phyloP scores from a whole-genome alignment of 2,797 vertebrate genomes.

The Chromis chromis region DNA sequence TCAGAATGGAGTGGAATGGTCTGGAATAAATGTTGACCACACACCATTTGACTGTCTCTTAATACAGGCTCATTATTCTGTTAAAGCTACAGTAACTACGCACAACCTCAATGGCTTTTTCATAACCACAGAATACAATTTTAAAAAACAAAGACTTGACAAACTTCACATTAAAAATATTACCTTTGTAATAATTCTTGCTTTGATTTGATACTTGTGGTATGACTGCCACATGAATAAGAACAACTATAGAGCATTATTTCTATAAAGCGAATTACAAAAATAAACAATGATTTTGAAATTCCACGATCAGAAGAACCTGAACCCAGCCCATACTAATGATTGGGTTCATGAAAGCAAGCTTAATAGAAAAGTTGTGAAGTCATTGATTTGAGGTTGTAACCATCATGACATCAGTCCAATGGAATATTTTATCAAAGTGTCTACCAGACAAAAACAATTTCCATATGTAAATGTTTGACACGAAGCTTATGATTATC shows the following conservation, averaged over 20 bases:
- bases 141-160: background rate
- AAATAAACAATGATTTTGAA: background rate
- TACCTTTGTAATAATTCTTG: background rate
- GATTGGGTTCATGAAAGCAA: background rate
- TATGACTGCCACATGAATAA: background rate
- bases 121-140: background rate
- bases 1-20: constrained; percentile 14
- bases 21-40: constrained; percentile 30
- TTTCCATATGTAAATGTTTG: background rate
- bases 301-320: background rate
- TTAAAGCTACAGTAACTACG: constrained; percentile 1
- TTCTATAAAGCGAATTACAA: background rate
- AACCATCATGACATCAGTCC: no score
- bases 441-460: background rate
- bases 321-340: background rate
- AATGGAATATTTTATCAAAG: background rate
- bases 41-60: background rate
- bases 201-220: background rate
- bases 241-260: background rate
- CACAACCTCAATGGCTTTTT: background rate
- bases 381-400: background rate
- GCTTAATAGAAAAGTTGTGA: background rate
- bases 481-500: background rate
- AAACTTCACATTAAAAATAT: background rate
- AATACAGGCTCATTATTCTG: background rate